A percentile compares a stretch with the other conserved stretches of the same genome.
Conservation (phyloP, 1,140 invertebrate genomes). For the Drosophila ohnishii region DNA sequence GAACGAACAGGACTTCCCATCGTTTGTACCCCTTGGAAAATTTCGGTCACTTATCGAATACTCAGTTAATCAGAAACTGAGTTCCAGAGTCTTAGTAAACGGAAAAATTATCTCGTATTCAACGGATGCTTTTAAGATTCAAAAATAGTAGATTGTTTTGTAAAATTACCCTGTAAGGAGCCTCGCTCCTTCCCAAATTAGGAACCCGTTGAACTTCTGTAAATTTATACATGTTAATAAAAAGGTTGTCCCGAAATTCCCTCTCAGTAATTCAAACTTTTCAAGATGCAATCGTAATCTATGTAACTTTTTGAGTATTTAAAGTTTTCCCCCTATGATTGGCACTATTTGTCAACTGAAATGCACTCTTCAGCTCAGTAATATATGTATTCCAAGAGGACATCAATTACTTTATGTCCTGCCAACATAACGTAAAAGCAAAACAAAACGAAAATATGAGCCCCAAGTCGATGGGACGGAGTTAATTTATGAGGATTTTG, state of each 20-base stretch:
- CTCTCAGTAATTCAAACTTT: not conserved
- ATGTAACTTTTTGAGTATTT: not conserved
- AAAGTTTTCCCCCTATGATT: not conserved
- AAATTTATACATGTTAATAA: not conserved
- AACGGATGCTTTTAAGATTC: not conserved
- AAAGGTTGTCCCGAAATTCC: not conserved
- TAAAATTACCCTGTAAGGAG: not conserved
- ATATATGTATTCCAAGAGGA: constrained; percentile 20
- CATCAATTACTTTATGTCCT: constrained; percentile 40
- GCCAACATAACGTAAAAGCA: constrained; percentile 12
- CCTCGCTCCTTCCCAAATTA: not conserved
- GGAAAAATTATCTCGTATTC: constrained; percentile 9
- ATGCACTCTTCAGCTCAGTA: constrained; percentile 10
- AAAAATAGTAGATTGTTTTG: not conserved
- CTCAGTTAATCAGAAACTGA: constrained; percentile 13
- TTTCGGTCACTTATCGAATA: constrained; percentile 32
- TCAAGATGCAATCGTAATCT: not conserved
- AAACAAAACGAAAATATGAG: constrained; percentile 41
- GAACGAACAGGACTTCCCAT: constrained; percentile 43
- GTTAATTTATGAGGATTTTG: constrained; percentile 26
- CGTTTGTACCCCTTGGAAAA: constrained; percentile 34
- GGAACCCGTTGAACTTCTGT: not conserved
- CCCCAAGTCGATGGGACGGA: not conserved
- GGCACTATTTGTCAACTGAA: constrained; percentile 8
- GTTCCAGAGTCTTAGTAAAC: not conserved